phyloP scores from a whole-genome alignment of 2,797 vertebrate species.

The Staurois parvus region DNA sequence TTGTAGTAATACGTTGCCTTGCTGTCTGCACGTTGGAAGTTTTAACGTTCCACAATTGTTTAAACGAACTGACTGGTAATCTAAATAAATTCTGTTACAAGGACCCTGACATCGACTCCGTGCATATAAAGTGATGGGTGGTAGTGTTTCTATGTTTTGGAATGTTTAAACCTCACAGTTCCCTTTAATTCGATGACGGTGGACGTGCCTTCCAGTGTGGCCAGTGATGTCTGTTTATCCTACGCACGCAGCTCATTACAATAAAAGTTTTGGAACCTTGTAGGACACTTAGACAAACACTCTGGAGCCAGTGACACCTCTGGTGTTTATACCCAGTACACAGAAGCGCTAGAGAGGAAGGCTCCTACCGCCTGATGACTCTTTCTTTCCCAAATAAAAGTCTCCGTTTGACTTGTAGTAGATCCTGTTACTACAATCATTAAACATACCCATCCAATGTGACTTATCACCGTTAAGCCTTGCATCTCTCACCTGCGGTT shows the following conservation, averaged over 20 bases:
- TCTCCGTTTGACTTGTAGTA: constrained; percentile 6
- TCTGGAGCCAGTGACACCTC: constrained; percentile 18
- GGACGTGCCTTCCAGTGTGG: constrained; percentile 4
- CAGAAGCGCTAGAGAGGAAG: constrained; percentile 4
- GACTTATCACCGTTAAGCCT: constrained; percentile 18
- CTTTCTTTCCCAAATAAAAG: constrained; percentile 19
- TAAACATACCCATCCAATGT: constrained; percentile 2
- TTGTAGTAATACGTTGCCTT: constrained; percentile 23
- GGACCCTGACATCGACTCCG: constrained; percentile 13
- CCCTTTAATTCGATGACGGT: constrained; percentile 35
- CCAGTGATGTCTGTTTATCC: constrained; percentile 21
- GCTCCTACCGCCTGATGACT: not conserved
- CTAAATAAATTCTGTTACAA: constrained; percentile 47
- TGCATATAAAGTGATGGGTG: constrained; percentile 38
- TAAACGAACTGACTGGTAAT: constrained; percentile 44
- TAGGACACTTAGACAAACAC: not conserved
- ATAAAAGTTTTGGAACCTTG: constrained; percentile 37
- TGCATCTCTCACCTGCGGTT: not conserved
- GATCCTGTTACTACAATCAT: constrained; percentile 24
- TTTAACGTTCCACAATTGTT: constrained; percentile 53
- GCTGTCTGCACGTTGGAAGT: constrained; percentile 37
- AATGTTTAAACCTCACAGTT: constrained; percentile 32
- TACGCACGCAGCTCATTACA: constrained; percentile 18
- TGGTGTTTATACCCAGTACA: constrained; percentile 38
- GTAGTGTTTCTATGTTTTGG: constrained; percentile 47